phyloP scores from a whole-genome alignment of 2,888 invertebrate species.

The Magallana nippona region DNA sequence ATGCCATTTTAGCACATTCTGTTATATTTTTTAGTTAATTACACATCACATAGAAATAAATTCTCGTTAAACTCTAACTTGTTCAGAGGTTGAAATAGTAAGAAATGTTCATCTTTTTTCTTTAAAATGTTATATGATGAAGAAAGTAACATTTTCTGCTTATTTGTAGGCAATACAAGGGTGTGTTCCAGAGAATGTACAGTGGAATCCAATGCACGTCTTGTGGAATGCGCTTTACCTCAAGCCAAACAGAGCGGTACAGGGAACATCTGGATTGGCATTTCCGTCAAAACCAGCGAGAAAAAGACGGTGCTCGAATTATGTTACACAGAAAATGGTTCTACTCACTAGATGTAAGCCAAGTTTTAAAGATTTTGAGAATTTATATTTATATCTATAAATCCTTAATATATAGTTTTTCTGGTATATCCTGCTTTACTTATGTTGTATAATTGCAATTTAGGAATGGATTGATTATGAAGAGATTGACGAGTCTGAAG shows the following conservation, averaged over 20 bases:
- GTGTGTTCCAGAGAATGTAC: constrained; percentile 85
- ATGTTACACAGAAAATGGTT: constrained; percentile 94
- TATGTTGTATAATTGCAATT: constrained; percentile 31
- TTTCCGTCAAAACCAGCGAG: constrained; percentile 92
- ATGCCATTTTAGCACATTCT: no score
- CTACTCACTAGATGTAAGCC: constrained; percentile 84
- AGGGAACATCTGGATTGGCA: constrained; percentile 98
- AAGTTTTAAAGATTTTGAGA: neutral
- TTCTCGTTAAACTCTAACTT: no score
- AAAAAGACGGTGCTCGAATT: constrained; percentile 89
- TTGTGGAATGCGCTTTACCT: constrained; percentile 95
- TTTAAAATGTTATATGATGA: no score
- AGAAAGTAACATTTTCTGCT: neutral
- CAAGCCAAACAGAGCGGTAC: constrained; percentile 90
- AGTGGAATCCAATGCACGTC: constrained; percentile 97
- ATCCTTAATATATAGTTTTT: neutral
- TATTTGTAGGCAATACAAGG: constrained; percentile 82
- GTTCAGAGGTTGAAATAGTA: neutral
- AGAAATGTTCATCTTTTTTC: no score
- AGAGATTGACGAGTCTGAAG: constrained; percentile 94
- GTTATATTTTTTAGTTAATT: no score
- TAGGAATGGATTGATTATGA: constrained; percentile 96
- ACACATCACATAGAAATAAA: no score
- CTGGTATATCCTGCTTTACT: neutral
- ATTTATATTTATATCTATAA: neutral